phyloP scores from a whole-genome alignment of 92 coral and sea anemone genomes.

The Galaxea fascicularis region DNA sequence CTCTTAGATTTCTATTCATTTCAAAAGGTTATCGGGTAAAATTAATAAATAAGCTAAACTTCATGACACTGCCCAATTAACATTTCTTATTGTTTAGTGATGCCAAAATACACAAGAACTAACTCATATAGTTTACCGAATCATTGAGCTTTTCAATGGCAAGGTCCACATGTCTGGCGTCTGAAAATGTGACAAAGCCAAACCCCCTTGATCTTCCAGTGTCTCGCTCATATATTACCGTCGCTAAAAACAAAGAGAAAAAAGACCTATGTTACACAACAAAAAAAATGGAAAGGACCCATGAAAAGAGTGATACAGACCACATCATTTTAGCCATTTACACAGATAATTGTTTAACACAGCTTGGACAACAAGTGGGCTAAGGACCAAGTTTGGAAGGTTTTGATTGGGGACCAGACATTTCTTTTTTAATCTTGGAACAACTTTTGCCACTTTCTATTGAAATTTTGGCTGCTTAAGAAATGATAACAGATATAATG shows the following conservation, averaged over 20 bases:
- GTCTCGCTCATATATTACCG: slow-evolving; percentile 30
- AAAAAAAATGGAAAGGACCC: neutral
- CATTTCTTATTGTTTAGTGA: neutral
- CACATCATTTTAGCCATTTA: too few relatives aligned
- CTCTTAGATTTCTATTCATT: too few relatives aligned
- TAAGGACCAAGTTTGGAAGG: too few relatives aligned
- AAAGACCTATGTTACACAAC: neutral
- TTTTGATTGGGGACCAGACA: too few relatives aligned
- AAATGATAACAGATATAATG: too few relatives aligned
- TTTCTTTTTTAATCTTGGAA: too few relatives aligned
- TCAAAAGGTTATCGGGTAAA: too few relatives aligned
- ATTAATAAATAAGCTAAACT: too few relatives aligned
- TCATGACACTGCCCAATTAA: neutral
- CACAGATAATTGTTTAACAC: too few relatives aligned
- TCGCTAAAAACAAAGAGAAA: slow-evolving; percentile 27
- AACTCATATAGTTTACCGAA: slow-evolving; percentile 18
- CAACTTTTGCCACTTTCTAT: too few relatives aligned
- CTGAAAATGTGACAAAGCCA: slow-evolving; percentile 58
- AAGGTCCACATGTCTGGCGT: neutral
- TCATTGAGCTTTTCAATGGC: slow-evolving; percentile 30
- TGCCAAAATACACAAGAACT: neutral
- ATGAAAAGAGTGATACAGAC: neutral
- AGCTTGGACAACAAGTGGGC: too few relatives aligned
- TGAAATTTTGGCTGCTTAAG: too few relatives aligned
- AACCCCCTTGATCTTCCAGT: slow-evolving; percentile 62